Conservation (phyloP, 2,113 vertebrate genomes). For the Erythrocercus mccallii region DNA sequence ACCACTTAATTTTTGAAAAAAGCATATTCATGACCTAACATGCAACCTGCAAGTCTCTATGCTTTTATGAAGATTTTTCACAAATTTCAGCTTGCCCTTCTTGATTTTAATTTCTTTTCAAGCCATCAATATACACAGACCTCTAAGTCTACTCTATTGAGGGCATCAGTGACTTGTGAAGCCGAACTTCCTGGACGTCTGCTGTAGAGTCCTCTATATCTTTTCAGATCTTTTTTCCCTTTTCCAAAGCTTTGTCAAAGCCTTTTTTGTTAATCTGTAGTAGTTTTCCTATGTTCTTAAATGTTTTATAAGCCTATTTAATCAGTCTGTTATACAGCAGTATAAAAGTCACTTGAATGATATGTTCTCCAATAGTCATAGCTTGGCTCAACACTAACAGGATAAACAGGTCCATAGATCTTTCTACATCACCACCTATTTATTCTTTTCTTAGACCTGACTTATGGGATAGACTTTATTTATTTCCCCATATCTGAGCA, state of each 20-base stretch:
- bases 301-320: conserved; percentile 18
- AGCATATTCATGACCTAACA: not conserved
- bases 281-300: not conserved
- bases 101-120: not conserved
- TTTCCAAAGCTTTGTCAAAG: not conserved
- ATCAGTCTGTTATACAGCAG: not conserved
- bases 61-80: not conserved
- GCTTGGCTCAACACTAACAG: not conserved
- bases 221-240: not conserved
- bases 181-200: not conserved
- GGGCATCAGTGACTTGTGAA: not conserved
- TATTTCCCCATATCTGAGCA: not conserved
- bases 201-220: not conserved
- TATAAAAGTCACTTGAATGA: conserved; percentile 5
- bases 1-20: not conserved
- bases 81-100: not conserved
- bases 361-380: not conserved
- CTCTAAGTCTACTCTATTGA: not conserved
- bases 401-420: conserved; percentile 13
- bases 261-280: not conserved
- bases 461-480: not conserved
- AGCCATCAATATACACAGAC: not conserved
- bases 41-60: not conserved
- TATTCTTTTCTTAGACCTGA: conserved; percentile 1
- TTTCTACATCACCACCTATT: not conserved